Conservation (phyloP, 2,113 vertebrate genomes). For the Orientallactaga bullata region DNA sequence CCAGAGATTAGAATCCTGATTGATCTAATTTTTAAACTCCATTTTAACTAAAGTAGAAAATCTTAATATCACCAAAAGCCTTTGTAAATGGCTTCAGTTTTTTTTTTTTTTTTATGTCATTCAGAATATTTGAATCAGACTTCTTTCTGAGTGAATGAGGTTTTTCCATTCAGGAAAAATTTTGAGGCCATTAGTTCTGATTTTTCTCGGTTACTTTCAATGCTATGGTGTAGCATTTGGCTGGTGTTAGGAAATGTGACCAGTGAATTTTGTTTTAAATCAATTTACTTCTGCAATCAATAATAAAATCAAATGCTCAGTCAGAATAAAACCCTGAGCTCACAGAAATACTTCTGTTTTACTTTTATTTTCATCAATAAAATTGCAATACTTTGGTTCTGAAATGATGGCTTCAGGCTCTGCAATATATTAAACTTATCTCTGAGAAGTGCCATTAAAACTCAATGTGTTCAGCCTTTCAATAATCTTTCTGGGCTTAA, state of each 20-base stretch:
- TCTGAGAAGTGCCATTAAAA: neutral
- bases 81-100: constrained; percentile 26
- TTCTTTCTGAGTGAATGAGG: neutral
- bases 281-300: neutral
- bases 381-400: neutral
- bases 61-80: neutral
- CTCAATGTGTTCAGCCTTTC: neutral
- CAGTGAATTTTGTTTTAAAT: neutral
- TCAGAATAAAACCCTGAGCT: neutral
- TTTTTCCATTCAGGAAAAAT: neutral
- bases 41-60: constrained; percentile 41
- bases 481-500: neutral
- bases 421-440: neutral
- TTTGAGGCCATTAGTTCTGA: neutral
- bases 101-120: neutral
- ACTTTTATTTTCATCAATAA: constrained; percentile 33
- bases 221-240: neutral
- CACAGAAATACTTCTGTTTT: neutral
- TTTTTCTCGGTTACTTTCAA: neutral
- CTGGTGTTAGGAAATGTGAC: neutral
- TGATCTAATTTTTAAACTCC: neutral
- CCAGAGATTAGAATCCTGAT: neutral
- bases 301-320: neutral
- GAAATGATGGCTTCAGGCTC: neutral
- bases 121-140: neutral